Percentiles rank a stretch among this genome's conserved stretches.
These are phyloP conservation scores for Macrobrachium rosenbergii DNA, from an alignment of 1,140 invertebrate species.

Conservation along the genomic window DNA sequence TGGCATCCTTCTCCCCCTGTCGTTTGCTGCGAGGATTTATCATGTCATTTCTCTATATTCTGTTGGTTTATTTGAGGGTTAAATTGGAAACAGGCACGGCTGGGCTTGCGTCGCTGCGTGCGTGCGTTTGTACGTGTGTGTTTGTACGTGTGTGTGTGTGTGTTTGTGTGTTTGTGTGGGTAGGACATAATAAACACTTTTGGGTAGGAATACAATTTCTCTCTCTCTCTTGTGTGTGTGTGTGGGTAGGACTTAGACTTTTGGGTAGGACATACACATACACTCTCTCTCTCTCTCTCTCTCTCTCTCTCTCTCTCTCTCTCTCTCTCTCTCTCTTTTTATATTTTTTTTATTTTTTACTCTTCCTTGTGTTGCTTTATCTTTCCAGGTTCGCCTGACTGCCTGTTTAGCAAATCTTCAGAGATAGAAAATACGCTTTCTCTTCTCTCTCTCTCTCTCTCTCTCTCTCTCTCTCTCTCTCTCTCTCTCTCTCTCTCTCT, in stretches of 20 bases:
- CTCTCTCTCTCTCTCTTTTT: neutral
- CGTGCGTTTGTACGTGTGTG: neutral
- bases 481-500: conserved; percentile 20
- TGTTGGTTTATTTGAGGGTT: conserved; percentile 50
- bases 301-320: conserved; percentile 16
- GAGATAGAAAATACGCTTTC: too few species aligned
- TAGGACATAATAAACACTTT: too few species aligned
- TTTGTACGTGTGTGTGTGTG: neutral
- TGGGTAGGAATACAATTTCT: neutral
- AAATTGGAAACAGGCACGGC: conserved; percentile 46
- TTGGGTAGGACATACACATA: neutral
- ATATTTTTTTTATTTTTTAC: too few species aligned
- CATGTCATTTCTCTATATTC: conserved; percentile 55
- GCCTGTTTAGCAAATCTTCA: too few species aligned
- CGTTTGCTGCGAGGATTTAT: conserved; percentile 33
- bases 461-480: conserved; percentile 13
- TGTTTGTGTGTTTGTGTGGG: too few species aligned
- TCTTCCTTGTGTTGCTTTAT: neutral
- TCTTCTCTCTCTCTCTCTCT: neutral
- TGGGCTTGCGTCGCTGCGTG: neutral
- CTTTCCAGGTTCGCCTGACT: too few species aligned
- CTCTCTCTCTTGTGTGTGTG: conserved; percentile 41
- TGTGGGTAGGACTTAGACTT: too few species aligned
- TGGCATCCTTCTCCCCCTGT: neutral
- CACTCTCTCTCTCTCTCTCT: conserved; percentile 43